Evolutionary conservation across 92 coral and sea anemone species (phyloP), one percentile per base, ranked within the genome.

Genomic region (Palythoa grandis): DNA sequence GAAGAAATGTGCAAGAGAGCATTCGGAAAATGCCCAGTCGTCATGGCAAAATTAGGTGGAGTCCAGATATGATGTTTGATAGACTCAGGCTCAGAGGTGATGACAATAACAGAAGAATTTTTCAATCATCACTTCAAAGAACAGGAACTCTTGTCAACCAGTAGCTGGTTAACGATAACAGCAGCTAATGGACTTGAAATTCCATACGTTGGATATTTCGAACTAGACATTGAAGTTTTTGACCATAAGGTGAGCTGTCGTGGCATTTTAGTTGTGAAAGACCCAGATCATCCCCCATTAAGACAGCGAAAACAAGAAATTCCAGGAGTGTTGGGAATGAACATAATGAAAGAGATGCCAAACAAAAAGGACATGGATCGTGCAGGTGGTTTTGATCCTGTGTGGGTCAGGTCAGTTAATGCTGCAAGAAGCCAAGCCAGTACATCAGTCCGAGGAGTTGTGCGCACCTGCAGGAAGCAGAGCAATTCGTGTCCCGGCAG

Each of bases 291-390:
- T 60, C 84, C 84, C 48, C 87, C 85, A 17, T 71, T 75, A 38
- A 90, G 87, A 74, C 85, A 83, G 67, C 70, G 79, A 29, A 93
- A 87, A 83, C 74, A 86, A 74, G 85, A 48, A 65, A 74, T 78
- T 17, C 96, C 96, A 56, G 92, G 93, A 35, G 61, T 93, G 68
- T 77, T 93, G 5, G 96, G 96, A 66, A 91, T 93, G 97, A 93
- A 93, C 63, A 79, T 92, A 16, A 20, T 87, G 87, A 80, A 79
- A 6, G 85, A 92, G 65, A 54, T 76, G 66, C 40, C 82, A 20
- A 78, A 40, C 40, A 72, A n/a, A 67, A 65, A 70, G 58, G 74
- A 48, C 43, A 76, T 57, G 29, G 82, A 54, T 24, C 58, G 4
- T 54, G 58, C 53, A 10, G 77, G 54, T 38, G 40, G 72, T 12